Percentiles rank a stretch among this genome's conserved stretches.
These are phyloP conservation scores for Delichon dasypus DNA, from an alignment of 2,797 vertebrate genomes.

Conservation along the genomic window DNA sequence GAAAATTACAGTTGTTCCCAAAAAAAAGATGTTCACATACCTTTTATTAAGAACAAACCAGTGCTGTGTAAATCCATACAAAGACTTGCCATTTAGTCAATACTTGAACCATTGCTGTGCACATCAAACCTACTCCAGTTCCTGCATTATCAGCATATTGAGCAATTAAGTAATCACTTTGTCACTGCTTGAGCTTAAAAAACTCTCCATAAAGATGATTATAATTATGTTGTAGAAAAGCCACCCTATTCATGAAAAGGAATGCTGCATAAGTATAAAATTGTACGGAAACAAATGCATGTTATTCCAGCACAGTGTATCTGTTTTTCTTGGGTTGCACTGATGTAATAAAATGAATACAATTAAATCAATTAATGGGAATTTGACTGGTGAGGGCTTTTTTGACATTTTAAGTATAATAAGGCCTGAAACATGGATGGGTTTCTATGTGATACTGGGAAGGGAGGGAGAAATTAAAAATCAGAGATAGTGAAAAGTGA, in stretches of 20 bases:
- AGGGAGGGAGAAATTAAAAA: not conserved
- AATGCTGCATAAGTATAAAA: not conserved
- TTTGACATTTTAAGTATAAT: not conserved
- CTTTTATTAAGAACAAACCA: not conserved
- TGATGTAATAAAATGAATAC: not conserved
- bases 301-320: not conserved
- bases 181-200: not conserved
- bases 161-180: conserved; percentile 20
- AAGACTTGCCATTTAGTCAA: not conserved
- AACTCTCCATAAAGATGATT: not conserved
- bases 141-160: not conserved
- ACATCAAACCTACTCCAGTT: not conserved
- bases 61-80: not conserved
- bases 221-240: not conserved
- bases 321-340: not conserved
- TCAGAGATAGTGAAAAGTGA: not conserved
- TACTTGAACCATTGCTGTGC: not conserved
- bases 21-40: not conserved
- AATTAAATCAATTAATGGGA: not conserved
- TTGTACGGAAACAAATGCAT: not conserved
- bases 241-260: not conserved
- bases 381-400: not conserved
- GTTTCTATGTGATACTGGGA: not conserved
- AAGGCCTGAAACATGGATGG: not conserved
- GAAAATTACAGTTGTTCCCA: not conserved